Evolutionary conservation across 1,140 invertebrate genomes (phyloP), one percentile per base, ranked within the genome.

Genomic region (Saccostrea cuccullata): DNA sequence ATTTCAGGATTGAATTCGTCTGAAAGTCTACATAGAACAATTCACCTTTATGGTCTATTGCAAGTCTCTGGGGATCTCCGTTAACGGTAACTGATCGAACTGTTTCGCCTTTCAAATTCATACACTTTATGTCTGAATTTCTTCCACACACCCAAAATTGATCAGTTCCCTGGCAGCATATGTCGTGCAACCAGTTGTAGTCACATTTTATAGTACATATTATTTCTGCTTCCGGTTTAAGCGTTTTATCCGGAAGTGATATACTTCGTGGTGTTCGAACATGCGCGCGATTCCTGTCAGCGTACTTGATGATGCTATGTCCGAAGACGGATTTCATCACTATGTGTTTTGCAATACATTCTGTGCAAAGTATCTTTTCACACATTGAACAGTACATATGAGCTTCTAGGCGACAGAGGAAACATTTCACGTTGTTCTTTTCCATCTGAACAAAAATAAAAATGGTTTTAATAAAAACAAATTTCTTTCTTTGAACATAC

Each of bases 311-410:
- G 58, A 64, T 64, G 58, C 58, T 64, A 17, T 64, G 58, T 17
- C 58, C 58, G 58, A 64, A 64, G 58, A 64, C 15, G 58, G 58
- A 64, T 64, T 64, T 64, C 5, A 64, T 64, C 58, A 64, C 58
- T 64, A 64, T n/a, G 17, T 64, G 58, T 20, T 64, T 64, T 20
- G 58, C 5, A 20, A 64, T 64, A 20, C 58, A 64, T 64, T 20
- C 58, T 64, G 58, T 20, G n/a, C 58, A 64, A 5, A 64, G n/a
- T 64, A 64, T 64, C 6, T 17, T 64, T 17, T 64, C 58, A 64
- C 58, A 64, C 58, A 64, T 64, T 64, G 58, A 64, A 64, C 58
- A 64, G n/a, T 20, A 64, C 58, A 64, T 64, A 64, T 64, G 58
- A 64, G 58, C 58, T 6, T 64, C n/a, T 20, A 20, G 20, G 58